Evolutionary conservation across 2,113 vertebrate species (phyloP), one percentile per base, ranked within the genome.

Genomic region (Neomonachus schauinslandi): DNA sequence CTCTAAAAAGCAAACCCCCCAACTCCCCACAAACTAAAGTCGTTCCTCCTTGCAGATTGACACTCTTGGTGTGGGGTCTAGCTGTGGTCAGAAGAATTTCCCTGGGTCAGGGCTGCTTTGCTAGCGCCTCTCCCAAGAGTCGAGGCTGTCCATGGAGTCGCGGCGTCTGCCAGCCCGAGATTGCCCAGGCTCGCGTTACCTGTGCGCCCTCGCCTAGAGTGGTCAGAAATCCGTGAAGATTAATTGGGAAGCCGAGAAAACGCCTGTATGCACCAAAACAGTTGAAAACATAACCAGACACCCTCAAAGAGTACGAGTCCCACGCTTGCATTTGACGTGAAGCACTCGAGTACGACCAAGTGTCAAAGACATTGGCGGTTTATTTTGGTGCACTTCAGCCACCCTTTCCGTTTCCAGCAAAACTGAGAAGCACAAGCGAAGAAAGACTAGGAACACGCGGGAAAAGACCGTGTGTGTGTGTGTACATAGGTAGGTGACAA

Each of bases 401-500:
- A 33, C 36, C 42, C 82, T 84, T 82, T 93, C 89, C 67, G 77
- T 91, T 67, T 89, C 49, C 94, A 96, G 89, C 86, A 96, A 93
- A 97, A 92, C 2, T 5, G 67, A 72, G 85, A 33, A 33, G 57
- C 77, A 24, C 9, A 5, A 24, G 51, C 7, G 46, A 28, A 51
- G 61, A 71, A 8, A 63, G 65, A 39, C 39, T 18, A 71, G 42
- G 61, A 33, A 28, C 51, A 59, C 13, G 24, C 15, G 21, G 13
- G 31, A 36, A 26, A 53, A 42, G 74, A 81, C 69, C 33, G 67
- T 46, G 88, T 26, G 92, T 46, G 72, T 10, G 61, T 33, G 42
- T 19, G 18, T 24, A 31, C 33, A 59, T 4, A 74, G 85, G 5
- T 9, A 51, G 33, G 46, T 55, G 86, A 59, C 67, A 83, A 97